Base-by-base conservation (phyloP, 2,113 vertebrate genomes). In the Oryzias celebensis region DNA sequence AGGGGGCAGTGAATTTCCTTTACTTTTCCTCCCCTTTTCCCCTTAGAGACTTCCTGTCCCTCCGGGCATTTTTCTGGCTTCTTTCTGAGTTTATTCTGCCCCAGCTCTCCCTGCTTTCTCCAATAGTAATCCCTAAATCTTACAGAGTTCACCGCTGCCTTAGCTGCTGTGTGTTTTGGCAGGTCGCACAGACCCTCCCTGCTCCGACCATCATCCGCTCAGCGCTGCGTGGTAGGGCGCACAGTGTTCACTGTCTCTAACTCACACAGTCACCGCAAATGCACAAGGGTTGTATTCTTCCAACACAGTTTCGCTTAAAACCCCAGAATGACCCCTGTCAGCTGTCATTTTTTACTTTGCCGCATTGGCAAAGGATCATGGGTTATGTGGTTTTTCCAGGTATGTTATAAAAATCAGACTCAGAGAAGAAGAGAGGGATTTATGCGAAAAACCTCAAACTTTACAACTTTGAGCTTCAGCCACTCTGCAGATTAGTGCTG, bases 91-190 rank as follows among this genome's bases (percentile, higher is more conserved):
- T 65, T 47, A 48, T 48, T 80, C 70, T 79, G 59, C 63, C 46
- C 22, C 20, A 52, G 16, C 53, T 58, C 61, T 52, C 50, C 62
- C 59, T 43, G 48, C 22, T 14, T 24, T 71, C 51, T 54, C 55
- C 46, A 16, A 31, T 16, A 0, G 12, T 63, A 57, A 71, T 78
- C 70, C 64, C 58, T 66, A 64, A 49, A 62, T 68, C 71, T 68
- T 58, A 53, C 73, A 78, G 68, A 74, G 81, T 78, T 75, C 77
- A 87, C 60, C 62, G 71, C 63, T 72, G 77, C 72, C 72, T 78
- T 24, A 62, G 71, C 63, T 58, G 66, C 62, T 83, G 85, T 88
- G 78, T 82, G 85, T 75, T 84, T 88, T 89, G 88, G 88, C 81
- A 86, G 68, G 65, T 82, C 78, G 76, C 64, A 62, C 62, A 36